phyloP scores from a whole-genome alignment of 2,888 invertebrate genomes.

The Ichneumon xanthorius region DNA sequence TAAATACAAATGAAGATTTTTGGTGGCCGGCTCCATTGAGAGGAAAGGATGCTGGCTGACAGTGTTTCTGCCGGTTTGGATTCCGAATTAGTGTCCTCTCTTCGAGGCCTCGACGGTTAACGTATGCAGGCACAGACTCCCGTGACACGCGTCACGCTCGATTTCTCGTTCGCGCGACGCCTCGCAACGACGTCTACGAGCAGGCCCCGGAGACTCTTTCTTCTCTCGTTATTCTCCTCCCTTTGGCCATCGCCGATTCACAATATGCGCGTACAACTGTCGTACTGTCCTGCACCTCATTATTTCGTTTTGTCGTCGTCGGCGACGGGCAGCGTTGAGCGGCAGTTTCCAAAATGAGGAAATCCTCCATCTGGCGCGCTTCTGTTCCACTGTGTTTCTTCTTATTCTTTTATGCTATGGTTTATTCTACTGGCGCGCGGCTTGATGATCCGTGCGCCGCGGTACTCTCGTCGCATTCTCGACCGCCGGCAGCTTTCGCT shows the following conservation, averaged over 20 bases:
- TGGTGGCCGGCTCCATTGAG: background rate
- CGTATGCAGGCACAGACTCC: constrained; percentile 48
- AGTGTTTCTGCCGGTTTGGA: background rate
- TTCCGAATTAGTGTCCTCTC: constrained; percentile 28
- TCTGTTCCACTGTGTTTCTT: constrained; percentile 34
- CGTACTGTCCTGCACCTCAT: constrained; percentile 2
- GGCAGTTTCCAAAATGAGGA: constrained; percentile 59
- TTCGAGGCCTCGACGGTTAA: constrained; percentile 45
- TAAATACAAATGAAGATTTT: background rate
- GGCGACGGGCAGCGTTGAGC: constrained; percentile 19
- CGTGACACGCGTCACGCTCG: constrained; percentile 54
- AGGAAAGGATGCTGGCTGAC: background rate
- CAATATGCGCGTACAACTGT: constrained; percentile 33
- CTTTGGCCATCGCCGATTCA: constrained; percentile 43
- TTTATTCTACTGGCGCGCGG: constrained; percentile 13
- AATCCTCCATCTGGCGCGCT: constrained; percentile 58
- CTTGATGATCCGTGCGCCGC: constrained; percentile 18
- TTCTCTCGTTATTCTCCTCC: constrained; percentile 32
- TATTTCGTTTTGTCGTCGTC: constrained; percentile 45
- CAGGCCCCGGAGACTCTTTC: constrained; percentile 48
- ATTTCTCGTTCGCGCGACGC: constrained; percentile 53
- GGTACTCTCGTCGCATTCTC: constrained; percentile 39
- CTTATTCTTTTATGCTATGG: constrained; percentile 29
- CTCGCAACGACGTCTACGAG: constrained; percentile 16
- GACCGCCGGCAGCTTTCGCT: constrained; percentile 30